These are phyloP conservation scores for Orientallactaga sibirica DNA, from an alignment of 2,797 vertebrate genomes.

Conservation along the genomic window DNA sequence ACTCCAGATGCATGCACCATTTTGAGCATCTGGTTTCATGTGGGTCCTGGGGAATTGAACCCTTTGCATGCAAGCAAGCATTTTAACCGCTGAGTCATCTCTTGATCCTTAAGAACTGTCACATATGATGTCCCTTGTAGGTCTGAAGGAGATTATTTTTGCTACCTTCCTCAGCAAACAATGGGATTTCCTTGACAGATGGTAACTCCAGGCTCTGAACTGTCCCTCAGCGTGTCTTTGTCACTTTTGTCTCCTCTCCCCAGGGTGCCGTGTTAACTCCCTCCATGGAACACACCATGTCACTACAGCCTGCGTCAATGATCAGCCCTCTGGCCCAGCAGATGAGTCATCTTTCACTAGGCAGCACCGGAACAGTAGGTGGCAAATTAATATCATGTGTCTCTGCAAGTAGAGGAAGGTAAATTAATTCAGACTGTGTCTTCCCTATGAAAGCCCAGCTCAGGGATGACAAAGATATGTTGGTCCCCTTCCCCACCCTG, in stretches of 20 bases:
- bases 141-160: constrained; percentile 37
- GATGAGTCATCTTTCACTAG: constrained; percentile 97
- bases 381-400: constrained; percentile 77
- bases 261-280: constrained; percentile 98
- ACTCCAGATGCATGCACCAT: too few relatives aligned
- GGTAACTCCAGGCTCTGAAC: neutral
- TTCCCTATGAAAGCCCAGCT: constrained; percentile 6
- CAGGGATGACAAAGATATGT: neutral
- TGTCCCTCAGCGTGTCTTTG: neutral
- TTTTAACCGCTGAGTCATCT: neutral
- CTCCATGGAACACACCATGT: constrained; percentile 98
- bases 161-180: constrained; percentile 10
- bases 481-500: neutral
- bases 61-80: neutral
- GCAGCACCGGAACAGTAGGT: constrained; percentile 96
- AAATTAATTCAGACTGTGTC: neutral
- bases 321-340: constrained; percentile 97
- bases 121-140: neutral
- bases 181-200: constrained; percentile 54
- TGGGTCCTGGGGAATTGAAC: too few relatives aligned
- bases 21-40: too few relatives aligned
- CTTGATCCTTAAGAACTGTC: too few relatives aligned
- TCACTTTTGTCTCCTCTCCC: constrained; percentile 68
- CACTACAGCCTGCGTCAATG: constrained; percentile 97
- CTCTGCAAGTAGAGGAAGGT: constrained; percentile 56